Conservation (phyloP, 2,888 invertebrate species). For the Neoascia interrupta region DNA sequence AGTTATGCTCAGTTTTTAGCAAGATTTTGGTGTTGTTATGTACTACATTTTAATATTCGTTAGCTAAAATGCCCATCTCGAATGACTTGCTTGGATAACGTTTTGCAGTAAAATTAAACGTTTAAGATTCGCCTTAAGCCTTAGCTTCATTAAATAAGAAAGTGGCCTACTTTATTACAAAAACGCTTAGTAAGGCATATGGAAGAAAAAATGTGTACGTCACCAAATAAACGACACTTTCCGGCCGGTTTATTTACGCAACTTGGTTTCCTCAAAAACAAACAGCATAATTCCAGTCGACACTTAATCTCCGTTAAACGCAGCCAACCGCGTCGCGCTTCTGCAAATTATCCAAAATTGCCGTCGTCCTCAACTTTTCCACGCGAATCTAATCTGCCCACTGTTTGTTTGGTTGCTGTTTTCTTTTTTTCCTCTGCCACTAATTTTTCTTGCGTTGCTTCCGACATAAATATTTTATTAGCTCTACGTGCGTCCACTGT, state of each 20-base stretch:
- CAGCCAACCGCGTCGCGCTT: conserved; percentile 9
- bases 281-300: conserved; percentile 13
- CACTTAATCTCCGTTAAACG: conserved; percentile 26
- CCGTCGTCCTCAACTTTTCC: conserved; percentile 25
- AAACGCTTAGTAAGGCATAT: too few species aligned
- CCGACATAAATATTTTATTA: conserved; percentile 52
- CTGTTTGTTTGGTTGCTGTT: neutral
- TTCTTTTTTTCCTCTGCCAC: too few species aligned
- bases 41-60: too few species aligned
- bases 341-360: conserved; percentile 41
- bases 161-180: too few species aligned
- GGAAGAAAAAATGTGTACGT: too few species aligned
- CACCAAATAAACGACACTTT: conserved; percentile 19
- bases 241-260: neutral
- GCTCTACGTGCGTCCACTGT: conserved; percentile 37
- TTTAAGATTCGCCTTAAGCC: too few species aligned
- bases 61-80: too few species aligned
- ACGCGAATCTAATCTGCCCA: neutral
- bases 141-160: too few species aligned
- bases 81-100: too few species aligned
- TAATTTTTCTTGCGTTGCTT: conserved; percentile 10
- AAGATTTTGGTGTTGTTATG: too few species aligned
- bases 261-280: neutral
- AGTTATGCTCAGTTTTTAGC: too few species aligned
- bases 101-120: too few species aligned